Evolutionary conservation across 2,113 vertebrate species (phyloP), one percentile per base, ranked within the genome.

Genomic region (Sinocyclocheilus rhinocerous): DNA sequence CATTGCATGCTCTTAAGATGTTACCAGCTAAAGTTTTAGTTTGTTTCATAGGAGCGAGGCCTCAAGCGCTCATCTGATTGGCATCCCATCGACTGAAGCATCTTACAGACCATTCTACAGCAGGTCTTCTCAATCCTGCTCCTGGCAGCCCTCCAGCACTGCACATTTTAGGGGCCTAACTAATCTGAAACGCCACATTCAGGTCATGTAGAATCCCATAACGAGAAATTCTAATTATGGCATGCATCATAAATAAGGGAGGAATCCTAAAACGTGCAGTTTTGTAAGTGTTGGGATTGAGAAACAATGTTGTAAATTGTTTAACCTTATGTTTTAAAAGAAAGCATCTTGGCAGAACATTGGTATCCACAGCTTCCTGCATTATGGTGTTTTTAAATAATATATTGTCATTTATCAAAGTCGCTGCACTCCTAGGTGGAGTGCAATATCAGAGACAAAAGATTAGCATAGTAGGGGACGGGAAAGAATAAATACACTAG

Each of bases 361-460:
- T 67, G 22, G 5, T 50, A 67, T 81, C 29, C 59, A 18, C 15
- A 26, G 36, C 59, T 67, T 81, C n/a, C 16, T 39, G 39, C 77
- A 42, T 33, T 61, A 22, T 24, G 15, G 13, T 48, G 79, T 67
- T 24, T 63, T 76, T 76, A 61, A 61, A 63, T 61, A 63, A 80
- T 63, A 61, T 39, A 63, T 42, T 42, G 39, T 61, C 57, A 26
- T 80, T 80, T 39, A 26, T 61, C 55, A 79, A 79, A 79, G 55
- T 80, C 57, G 8, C 57, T 42, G 11, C 10, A 5, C 16, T 24
- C 36, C 18, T 80, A 63, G 26, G 76, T 52, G 24, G 48, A 77
- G 33, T 80, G 33, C 55, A 42, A n/a, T 63, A 61, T 80, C 70
- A 67, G 79, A 67, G 79, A 67, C 42, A 50, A 67, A 81, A 67